Evolutionary conservation across 2,113 vertebrate genomes (phyloP).

Genomic region (Psittacula cyanocephala): DNA sequence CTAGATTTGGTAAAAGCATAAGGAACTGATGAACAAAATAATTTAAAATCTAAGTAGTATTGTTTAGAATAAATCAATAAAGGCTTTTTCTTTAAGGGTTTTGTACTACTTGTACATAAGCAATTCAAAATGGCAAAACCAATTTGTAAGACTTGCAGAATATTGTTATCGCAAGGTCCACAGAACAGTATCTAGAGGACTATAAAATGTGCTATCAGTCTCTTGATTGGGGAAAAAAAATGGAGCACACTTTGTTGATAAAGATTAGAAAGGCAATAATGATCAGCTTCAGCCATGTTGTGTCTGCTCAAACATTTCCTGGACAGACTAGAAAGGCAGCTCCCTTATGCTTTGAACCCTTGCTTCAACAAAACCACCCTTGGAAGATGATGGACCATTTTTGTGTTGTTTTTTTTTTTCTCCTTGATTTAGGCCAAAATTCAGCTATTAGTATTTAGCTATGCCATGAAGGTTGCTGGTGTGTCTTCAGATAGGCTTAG

Average conservation of each 20-base stretch:
- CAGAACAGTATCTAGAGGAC: not conserved
- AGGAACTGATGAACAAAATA: not conserved
- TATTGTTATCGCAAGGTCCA: not conserved
- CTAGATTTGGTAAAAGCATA: not conserved
- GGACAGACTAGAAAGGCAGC: not conserved
- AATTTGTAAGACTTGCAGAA: not conserved
- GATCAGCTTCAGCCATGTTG: not conserved
- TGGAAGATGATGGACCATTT: not conserved
- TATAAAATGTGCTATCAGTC: not conserved
- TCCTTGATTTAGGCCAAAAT: not conserved
- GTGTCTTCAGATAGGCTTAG: not conserved
- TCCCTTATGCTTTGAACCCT: not conserved
- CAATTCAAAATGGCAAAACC: not conserved
- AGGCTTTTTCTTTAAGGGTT: not conserved
- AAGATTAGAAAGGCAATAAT: conserved; percentile 36
- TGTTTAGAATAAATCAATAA: not conserved
- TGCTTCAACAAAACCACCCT: not conserved
- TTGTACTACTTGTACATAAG: not conserved
- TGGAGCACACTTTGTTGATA: not conserved
- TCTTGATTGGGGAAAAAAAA: not conserved
- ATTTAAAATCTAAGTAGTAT: not conserved
- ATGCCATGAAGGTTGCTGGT: not conserved
- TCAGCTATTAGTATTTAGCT: not conserved
- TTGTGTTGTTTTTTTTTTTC: too few species aligned
- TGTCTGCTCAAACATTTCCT: conserved; percentile 1